Evolutionary conservation across 1,140 invertebrate species (phyloP).

Genomic region (Sitobion miscanthi): DNA sequence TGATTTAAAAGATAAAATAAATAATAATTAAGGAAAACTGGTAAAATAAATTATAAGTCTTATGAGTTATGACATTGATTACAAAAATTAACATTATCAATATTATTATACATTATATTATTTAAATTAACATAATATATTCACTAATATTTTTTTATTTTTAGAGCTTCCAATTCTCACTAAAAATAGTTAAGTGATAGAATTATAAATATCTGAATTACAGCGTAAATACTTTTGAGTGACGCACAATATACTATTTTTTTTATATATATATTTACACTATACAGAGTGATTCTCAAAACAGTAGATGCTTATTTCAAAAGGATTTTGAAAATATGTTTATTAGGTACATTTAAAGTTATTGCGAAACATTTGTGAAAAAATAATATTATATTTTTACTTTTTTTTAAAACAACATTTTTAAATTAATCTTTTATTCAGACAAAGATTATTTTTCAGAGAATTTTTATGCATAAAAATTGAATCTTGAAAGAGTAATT

Average conservation of each 20-base stretch:
- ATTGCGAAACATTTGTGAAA: background rate
- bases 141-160: background rate
- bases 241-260: slow-evolving; percentile 6
- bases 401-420: background rate
- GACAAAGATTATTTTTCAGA: background rate
- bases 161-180: background rate
- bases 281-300: background rate
- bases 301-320: background rate
- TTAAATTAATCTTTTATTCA: background rate
- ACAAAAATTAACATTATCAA: background rate
- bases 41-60: background rate
- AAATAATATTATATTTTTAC: background rate
- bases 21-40: background rate
- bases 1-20: background rate
- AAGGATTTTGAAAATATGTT: background rate
- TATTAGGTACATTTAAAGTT: too few species aligned
- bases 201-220: slow-evolving; percentile 20
- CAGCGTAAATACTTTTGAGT: background rate
- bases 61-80: too few species aligned
- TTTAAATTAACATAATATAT: background rate
- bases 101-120: background rate
- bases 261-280: background rate
- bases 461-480: background rate
- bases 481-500: background rate
- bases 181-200: background rate